Evolutionary conservation across 2,113 vertebrate species (phyloP), one percentile per base, ranked within the genome.

Genomic region (Tinamus guttatus): DNA sequence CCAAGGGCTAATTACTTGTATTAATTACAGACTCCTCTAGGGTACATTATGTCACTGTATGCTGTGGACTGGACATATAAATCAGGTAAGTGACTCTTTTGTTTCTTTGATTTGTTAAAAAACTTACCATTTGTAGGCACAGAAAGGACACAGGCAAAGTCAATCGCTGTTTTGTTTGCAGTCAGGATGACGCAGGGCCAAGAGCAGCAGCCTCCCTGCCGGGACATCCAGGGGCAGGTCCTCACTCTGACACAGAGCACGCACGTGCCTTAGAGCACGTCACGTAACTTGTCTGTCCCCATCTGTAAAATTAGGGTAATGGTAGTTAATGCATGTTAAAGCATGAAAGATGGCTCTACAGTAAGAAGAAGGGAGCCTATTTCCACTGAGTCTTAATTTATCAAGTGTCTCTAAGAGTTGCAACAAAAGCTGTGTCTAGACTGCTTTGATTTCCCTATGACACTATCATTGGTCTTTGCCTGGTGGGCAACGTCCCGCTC

Each of bases 11-110:
- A 95, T 96, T 94, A 95, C 64, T 19, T 80, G 56, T 67, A 83
- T 90, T 96, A 96, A 95, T 27, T 96, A 93, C 85, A 97, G 91
- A 65, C 85, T 90, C 85, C 79, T 95, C 65, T 67, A 62, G 87
- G 83, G 73, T 76, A 54, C 60, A 85, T 90, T 70, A 89, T 90
- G 83, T 58, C 83, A 88, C 68, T 82, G 68, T 5, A 3, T 47
- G 80, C 58, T 63, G 58, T 58, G 58, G 22, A 70, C 1, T 90
- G 77, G 83, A 82, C 8, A 8, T 32, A 71, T 49, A 86, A 47
- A 88, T 43, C 68, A 47, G 40, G 82, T 28, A 51, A 78, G 28
- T 64, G 67, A 81, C 52, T 45, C 83, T 81, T 81, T 84, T 87
- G 65, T 93, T 96, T 87, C 41, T 70, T 93, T 78, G 45, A 59